Percentiles rank a stretch among this genome's conserved stretches.
Conservation (phyloP, 1,140 invertebrate species). For the Drosophila pseudoananassae region DNA sequence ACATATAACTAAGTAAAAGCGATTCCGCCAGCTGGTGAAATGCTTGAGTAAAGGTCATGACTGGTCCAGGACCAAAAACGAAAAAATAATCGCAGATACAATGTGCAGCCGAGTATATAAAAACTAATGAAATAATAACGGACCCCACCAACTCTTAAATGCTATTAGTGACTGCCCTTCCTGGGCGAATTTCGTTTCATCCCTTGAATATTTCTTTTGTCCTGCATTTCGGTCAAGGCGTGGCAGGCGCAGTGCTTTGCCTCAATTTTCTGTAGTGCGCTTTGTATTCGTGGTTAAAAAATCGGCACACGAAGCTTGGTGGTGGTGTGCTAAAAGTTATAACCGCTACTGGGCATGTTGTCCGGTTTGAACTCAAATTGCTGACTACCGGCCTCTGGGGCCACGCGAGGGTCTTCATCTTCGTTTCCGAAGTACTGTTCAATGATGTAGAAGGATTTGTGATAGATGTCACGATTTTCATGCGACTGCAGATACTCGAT, state of each 20-base stretch:
- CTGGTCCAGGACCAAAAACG: slow-evolving; percentile 57
- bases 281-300: slow-evolving; percentile 10
- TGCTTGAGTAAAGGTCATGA: slow-evolving; percentile 36
- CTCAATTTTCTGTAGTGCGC: slow-evolving; percentile 17
- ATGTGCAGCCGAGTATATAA: slow-evolving; percentile 11
- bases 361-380: slow-evolving; percentile 91
- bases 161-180: slow-evolving; percentile 68
- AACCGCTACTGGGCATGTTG: slow-evolving; percentile 89
- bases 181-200: slow-evolving; percentile 11
- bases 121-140: slow-evolving; percentile 10
- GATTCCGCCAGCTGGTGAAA: slow-evolving; percentile 32
- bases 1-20: slow-evolving; percentile 29
- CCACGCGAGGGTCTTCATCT: slow-evolving; percentile 93
- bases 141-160: slow-evolving; percentile 60
- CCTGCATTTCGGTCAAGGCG: neutral
- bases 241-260: slow-evolving; percentile 5
- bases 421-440: slow-evolving; percentile 97
- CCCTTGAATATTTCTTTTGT: neutral
- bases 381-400: slow-evolving; percentile 91
- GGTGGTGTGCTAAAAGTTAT: slow-evolving; percentile 88
- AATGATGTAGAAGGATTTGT: slow-evolving; percentile 98
- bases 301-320: neutral
- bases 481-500: slow-evolving; percentile 98
- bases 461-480: slow-evolving; percentile 98
- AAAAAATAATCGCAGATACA: slow-evolving; percentile 35